A percentile compares a stretch with the other conserved stretches of the same genome.
phyloP scores from a whole-genome alignment of 2,888 invertebrate genomes.

The Diarsia brunnea region DNA sequence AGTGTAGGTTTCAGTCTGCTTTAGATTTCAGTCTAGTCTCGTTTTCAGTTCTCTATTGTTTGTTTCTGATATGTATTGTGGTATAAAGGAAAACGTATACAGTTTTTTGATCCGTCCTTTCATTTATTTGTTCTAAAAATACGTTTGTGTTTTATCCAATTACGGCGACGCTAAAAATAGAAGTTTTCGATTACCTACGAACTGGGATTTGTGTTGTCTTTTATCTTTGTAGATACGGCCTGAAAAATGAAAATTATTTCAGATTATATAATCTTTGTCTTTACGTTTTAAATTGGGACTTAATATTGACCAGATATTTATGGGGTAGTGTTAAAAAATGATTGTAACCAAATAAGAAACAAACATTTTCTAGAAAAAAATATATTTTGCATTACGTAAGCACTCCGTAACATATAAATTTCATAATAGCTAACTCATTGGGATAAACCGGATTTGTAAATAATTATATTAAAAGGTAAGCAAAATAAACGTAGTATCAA shows the following conservation, averaged over 20 bases:
- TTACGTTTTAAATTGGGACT: no score
- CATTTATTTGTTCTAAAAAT: not conserved
- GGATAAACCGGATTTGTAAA: no score
- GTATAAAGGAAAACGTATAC: slow-evolving; percentile 6
- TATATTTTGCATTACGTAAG: no score
- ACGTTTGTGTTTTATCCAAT: slow-evolving; percentile 16
- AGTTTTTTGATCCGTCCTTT: slow-evolving; percentile 6
- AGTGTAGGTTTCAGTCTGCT: slow-evolving; percentile 28
- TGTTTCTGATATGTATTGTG: slow-evolving; percentile 19
- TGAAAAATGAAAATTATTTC: not conserved
- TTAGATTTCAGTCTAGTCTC: slow-evolving; percentile 16
- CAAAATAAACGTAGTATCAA: not conserved
- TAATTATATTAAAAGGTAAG: not conserved
- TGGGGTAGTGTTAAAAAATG: no score
- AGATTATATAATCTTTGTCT: not conserved
- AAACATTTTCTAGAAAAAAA: no score
- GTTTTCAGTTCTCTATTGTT: slow-evolving; percentile 32
- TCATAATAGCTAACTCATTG: no score
- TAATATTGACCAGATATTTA: no score
- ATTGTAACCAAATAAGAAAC: no score
- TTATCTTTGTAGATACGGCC: not conserved
- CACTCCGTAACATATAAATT: no score
- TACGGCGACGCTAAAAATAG: slow-evolving; percentile 12
- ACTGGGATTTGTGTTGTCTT: not conserved
- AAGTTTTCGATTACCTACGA: not conserved